Evolutionary conservation across 2,113 vertebrate species (phyloP), one percentile per base, ranked within the genome.

Genomic region (Trogon surrucura): DNA sequence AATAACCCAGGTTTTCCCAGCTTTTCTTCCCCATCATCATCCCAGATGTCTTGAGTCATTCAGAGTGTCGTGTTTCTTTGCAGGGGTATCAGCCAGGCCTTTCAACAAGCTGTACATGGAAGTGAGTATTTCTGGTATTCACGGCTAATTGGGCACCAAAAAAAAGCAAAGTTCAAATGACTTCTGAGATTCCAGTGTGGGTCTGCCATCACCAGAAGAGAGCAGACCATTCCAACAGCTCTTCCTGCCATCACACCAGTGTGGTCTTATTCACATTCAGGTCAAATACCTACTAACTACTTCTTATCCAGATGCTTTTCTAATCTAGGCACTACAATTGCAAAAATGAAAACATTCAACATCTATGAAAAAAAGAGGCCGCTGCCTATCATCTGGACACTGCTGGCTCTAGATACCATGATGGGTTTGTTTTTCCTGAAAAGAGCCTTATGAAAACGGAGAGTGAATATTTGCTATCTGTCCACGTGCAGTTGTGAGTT

Each of bases 241-340:
- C 50, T 57, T 36, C 64, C 69, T 66, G 69, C 60, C 30, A 27
- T 65, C 51, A 53, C 30, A 25, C 21, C 13, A 8, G 26, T 2
- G 25, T 6, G 47, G 12, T 60, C 47, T 53, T 34, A 19, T 9
- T 74, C 7, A 5, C 47, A 26, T 47, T 67, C 41, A 61, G 34
- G 36, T 32, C 77, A 87, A 85, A 66, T 17, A 67, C 20, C 60
- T 71, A 7, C 30, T 44, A 80, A 80, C 30, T 73, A 64, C 34
- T 91, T 91, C 85, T 82, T 53, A 88, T 44, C 67, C 81, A 89
- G 41, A 72, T 53, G 36, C n/a, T 77, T 64, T 65, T 58, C 54
- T 66, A 29, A 57, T 34, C 69, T 57, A 61, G 32, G 41, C n/a
- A 69, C 57, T 48, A 5, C 22, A 58, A 29, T 29, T 75, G n/a